These are phyloP conservation scores for Platycheirus rosarum DNA, from an alignment of 2,888 invertebrate species.

Conservation along the genomic window DNA sequence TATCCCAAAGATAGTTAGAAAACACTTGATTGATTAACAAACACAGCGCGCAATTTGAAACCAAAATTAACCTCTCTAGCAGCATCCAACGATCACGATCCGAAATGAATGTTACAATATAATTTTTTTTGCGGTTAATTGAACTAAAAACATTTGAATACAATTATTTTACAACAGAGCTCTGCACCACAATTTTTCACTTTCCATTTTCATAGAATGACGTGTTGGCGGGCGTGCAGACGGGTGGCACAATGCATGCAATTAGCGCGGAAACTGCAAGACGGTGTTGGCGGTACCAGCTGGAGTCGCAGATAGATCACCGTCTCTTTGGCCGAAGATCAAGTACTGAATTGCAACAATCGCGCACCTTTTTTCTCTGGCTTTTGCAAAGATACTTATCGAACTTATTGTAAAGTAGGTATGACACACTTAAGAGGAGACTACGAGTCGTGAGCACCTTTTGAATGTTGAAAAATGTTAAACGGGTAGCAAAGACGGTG, in stretches of 20 bases:
- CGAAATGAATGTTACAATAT: slow-evolving; percentile 44
- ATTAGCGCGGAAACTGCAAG: slow-evolving; percentile 49
- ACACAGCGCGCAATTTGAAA: neutral
- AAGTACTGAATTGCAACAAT: slow-evolving; percentile 55
- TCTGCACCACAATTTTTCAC: slow-evolving; percentile 64
- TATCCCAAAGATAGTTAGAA: too few relatives aligned
- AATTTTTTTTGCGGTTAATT: slow-evolving; percentile 64
- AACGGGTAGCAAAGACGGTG: slow-evolving; percentile 34
- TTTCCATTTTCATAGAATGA: slow-evolving; percentile 59
- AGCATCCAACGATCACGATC: slow-evolving; percentile 36
- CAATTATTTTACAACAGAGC: slow-evolving; percentile 5
- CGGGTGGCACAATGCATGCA: slow-evolving; percentile 19
- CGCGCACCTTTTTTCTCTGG: slow-evolving; percentile 55
- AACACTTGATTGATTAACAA: slow-evolving; percentile 4
- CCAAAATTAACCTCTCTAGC: slow-evolving; percentile 1
- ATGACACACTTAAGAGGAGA: slow-evolving; percentile 64
- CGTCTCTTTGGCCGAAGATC: slow-evolving; percentile 52
- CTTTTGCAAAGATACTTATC: slow-evolving; percentile 21
- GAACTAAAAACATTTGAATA: slow-evolving; percentile 54
- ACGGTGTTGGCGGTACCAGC: slow-evolving; percentile 3
- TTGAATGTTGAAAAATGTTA: slow-evolving; percentile 58
- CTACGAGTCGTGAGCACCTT: slow-evolving; percentile 59
- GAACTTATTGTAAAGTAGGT: slow-evolving; percentile 25
- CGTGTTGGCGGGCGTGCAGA: neutral
- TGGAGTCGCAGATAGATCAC: slow-evolving; percentile 33